Conservation (phyloP, 2,113 vertebrate species). For the Centropristis striata region DNA sequence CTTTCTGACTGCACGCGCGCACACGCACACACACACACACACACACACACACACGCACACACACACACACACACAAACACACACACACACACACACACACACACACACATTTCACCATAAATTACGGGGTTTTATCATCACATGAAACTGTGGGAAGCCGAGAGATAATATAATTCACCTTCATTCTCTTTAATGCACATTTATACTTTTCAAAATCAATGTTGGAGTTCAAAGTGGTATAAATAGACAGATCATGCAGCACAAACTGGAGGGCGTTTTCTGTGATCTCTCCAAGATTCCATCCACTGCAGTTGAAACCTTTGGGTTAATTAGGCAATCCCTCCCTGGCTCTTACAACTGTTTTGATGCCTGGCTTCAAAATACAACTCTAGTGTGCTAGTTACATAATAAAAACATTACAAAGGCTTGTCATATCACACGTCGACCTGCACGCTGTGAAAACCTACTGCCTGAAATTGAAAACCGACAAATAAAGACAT, state of each 20-base stretch:
- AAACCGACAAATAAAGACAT: constrained; percentile 42
- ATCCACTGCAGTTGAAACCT: neutral
- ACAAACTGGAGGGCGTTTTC: neutral
- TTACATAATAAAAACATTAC: constrained; percentile 8
- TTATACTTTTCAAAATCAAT: constrained; percentile 17
- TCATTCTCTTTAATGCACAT: constrained; percentile 2
- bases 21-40: neutral
- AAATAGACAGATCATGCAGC: neutral
- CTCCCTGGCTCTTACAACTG: neutral
- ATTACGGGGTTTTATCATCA: neutral
- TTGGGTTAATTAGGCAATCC: constrained; percentile 27
- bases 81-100: neutral
- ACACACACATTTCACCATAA: neutral
- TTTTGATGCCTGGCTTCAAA: constrained; percentile 33
- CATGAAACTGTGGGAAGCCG: neutral
- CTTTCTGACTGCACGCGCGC: neutral
- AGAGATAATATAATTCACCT: neutral
- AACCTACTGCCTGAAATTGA: constrained; percentile 13
- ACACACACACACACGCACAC: neutral
- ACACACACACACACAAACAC: neutral
- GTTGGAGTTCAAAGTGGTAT: neutral
- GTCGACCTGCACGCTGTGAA: neutral
- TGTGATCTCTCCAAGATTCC: neutral
- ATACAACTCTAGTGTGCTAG: neutral
- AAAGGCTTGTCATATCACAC: constrained; percentile 26